Evolutionary conservation across 2,888 invertebrate species (phyloP).

Genomic region (Dryobota labecula): DNA sequence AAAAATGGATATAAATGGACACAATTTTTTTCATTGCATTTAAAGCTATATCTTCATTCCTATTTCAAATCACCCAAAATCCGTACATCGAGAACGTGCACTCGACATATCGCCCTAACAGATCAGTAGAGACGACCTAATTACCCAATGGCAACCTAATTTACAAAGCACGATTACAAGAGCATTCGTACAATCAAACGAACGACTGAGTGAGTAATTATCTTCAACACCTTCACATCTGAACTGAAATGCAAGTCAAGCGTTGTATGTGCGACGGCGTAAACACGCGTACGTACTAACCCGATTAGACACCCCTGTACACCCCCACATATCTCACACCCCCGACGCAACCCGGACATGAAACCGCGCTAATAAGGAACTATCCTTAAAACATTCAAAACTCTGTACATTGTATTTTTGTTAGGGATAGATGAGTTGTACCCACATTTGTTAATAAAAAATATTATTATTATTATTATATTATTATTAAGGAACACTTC

Average conservation of each 20-base stretch:
- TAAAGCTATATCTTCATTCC: not conserved
- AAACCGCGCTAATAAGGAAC: conserved; percentile 78
- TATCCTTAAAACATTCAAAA: too few species aligned
- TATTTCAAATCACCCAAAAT: not conserved
- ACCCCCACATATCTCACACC: conserved; percentile 35
- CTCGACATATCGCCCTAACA: conserved; percentile 11
- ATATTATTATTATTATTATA: too few species aligned
- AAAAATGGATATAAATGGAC: not conserved
- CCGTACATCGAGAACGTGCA: not conserved
- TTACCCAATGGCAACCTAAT: conserved; percentile 54
- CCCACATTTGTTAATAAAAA: too few species aligned
- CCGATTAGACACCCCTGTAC: conserved; percentile 64
- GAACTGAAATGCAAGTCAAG: conserved; percentile 71
- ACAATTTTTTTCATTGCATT: not conserved
- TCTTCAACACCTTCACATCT: conserved; percentile 66
- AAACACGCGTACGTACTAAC: conserved; percentile 71
- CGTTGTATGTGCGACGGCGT: conserved; percentile 67
- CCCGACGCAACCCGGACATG: conserved; percentile 64
- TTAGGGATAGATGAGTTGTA: too few species aligned
- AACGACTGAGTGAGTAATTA: conserved; percentile 65
- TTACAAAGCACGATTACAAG: conserved; percentile 58
- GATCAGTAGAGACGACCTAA: conserved; percentile 35
- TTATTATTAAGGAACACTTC: too few species aligned
- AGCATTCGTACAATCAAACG: conserved; percentile 61
- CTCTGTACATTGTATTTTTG: too few species aligned